Conservation (phyloP, 2,113 vertebrate genomes). For the Naja naja region DNA sequence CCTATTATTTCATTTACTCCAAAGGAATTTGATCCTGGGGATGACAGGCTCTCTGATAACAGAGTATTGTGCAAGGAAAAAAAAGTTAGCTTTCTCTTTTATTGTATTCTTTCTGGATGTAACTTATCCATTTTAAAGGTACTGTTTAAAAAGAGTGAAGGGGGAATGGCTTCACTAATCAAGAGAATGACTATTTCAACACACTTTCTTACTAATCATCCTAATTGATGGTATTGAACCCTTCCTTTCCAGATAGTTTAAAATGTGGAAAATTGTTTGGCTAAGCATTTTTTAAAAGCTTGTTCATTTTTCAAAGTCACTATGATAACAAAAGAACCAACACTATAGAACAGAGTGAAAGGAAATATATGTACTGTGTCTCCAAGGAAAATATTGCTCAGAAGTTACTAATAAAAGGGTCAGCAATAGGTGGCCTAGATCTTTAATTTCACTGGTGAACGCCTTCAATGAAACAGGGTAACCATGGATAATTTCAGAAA, state of each 20-base stretch:
- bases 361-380: background rate
- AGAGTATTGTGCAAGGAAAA: background rate
- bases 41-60: background rate
- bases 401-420: background rate
- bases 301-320: slow-evolving; percentile 12
- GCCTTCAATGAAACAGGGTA: background rate
- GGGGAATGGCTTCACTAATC: background rate
- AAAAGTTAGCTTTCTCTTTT: background rate
- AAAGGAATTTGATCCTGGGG: background rate
- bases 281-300: background rate
- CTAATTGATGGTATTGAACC: background rate
- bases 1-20: background rate
- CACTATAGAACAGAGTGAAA: background rate
- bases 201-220: background rate
- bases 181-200: background rate
- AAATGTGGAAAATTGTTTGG: background rate
- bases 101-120: background rate
- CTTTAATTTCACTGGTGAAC: background rate
- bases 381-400: slow-evolving; percentile 12
- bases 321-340: background rate
- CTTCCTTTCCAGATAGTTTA: background rate
- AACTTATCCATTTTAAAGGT: background rate
- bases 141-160: background rate
- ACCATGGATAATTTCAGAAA: background rate
- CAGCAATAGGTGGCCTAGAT: background rate